phyloP scores from a whole-genome alignment of 2,113 vertebrate genomes.

The Mustela nigripes region DNA sequence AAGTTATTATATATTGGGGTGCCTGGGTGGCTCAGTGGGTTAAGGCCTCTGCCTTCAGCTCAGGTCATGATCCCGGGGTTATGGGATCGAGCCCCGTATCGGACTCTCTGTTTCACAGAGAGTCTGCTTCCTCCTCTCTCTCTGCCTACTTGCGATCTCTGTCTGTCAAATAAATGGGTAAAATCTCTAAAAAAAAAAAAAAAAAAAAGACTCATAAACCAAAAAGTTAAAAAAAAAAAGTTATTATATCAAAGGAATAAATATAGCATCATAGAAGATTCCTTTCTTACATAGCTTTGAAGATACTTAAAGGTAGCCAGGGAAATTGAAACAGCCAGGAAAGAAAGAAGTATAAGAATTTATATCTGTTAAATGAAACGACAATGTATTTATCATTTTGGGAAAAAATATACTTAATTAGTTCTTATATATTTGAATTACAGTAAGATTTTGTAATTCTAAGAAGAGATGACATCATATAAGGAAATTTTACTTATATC shows the following conservation, averaged over 20 bases:
- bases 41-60: too few relatives aligned
- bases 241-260: neutral
- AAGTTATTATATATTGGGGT: neutral
- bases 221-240: neutral
- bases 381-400: neutral
- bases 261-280: fast-evolving
- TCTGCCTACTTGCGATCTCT: too few relatives aligned
- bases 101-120: too few relatives aligned
- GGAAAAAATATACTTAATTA: neutral
- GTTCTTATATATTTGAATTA: neutral
- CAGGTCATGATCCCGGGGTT: too few relatives aligned
- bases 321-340: neutral
- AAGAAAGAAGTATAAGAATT: neutral
- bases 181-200: too few relatives aligned
- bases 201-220: too few relatives aligned
- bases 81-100: too few relatives aligned
- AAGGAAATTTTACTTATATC: neutral
- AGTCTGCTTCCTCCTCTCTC: too few relatives aligned
- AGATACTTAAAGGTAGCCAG: neutral
- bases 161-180: too few relatives aligned
- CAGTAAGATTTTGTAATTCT: neutral
- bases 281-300: neutral
- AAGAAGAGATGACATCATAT: neutral
- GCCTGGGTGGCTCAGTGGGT: too few relatives aligned
- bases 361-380: neutral